Percentiles rank a stretch among this genome's conserved stretches.
phyloP scores from a whole-genome alignment of 1,140 invertebrate genomes.

The Drosophila setifemur region DNA sequence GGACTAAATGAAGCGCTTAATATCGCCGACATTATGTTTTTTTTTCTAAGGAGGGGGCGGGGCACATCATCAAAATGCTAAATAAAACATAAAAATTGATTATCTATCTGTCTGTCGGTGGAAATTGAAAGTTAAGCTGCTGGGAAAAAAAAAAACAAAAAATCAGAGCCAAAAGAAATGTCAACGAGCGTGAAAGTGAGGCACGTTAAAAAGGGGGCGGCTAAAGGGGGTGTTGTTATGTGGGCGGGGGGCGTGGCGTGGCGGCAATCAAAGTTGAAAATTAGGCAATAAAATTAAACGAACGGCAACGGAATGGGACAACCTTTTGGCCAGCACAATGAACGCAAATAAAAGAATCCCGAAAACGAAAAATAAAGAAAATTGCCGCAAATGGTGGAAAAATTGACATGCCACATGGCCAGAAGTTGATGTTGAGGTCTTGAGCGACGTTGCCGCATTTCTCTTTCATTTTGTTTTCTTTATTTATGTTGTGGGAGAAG shows the following conservation, averaged over 20 bases:
- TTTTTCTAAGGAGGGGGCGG: background rate
- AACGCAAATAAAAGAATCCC: slow-evolving; percentile 16
- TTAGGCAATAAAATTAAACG: slow-evolving; percentile 79
- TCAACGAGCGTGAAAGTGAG: slow-evolving; percentile 74
- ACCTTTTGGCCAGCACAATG: slow-evolving; percentile 49
- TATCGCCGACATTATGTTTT: background rate
- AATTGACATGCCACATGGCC: slow-evolving; percentile 62
- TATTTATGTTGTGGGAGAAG: no score
- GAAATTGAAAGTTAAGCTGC: slow-evolving; percentile 55
- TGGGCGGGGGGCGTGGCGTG: slow-evolving; percentile 40
- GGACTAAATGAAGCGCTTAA: slow-evolving; percentile 50
- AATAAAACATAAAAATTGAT: slow-evolving; percentile 77
- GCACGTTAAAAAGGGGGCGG: background rate
- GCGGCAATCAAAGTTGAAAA: slow-evolving; percentile 77
- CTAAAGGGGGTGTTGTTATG: no score
- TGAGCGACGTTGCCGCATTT: slow-evolving; percentile 59
- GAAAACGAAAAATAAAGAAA: slow-evolving; percentile 1
- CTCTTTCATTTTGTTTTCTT: background rate
- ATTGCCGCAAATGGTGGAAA: slow-evolving; percentile 59
- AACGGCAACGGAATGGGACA: slow-evolving; percentile 54
- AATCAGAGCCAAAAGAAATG: slow-evolving; percentile 55
- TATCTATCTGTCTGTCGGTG: slow-evolving; percentile 36
- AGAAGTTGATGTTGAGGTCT: background rate
- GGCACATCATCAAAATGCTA: slow-evolving; percentile 51
- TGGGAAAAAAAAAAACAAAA: background rate